phyloP scores from a whole-genome alignment of 2,113 vertebrate species.

The Meriones unguiculatus region DNA sequence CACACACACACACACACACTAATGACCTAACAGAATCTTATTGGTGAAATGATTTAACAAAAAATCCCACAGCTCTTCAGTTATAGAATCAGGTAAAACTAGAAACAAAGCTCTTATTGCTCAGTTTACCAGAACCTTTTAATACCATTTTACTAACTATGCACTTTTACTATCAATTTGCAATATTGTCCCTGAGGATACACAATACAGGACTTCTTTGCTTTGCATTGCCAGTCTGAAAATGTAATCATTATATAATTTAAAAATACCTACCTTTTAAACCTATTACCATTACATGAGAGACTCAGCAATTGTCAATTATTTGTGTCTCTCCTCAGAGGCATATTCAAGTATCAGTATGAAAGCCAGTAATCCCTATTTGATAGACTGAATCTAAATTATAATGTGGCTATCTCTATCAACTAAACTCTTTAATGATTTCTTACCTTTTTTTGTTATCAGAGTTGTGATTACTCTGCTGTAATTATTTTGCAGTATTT shows the following conservation, averaged over 20 bases:
- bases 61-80: constrained; percentile 26
- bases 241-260: neutral
- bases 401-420: neutral
- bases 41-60: neutral
- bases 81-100: constrained; percentile 28
- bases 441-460: neutral
- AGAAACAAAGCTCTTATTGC: constrained; percentile 4
- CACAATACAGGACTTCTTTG: neutral
- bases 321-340: constrained; percentile 5
- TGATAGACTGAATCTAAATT: neutral
- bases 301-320: constrained; percentile 4
- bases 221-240: constrained; percentile 34
- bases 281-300: neutral
- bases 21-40: neutral
- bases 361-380: neutral
- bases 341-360: constrained; percentile 15
- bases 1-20: neutral
- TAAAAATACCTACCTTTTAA: neutral
- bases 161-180: neutral
- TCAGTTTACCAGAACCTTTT: neutral
- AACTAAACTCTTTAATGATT: constrained; percentile 25
- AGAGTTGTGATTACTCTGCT: neutral
- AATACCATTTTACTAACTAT: neutral
- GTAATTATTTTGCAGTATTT: neutral
- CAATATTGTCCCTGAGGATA: neutral